A percentile compares a stretch with the other conserved stretches of the same genome.
phyloP scores from a whole-genome alignment of 2,888 invertebrate species.

The Malachius bipustulatus region DNA sequence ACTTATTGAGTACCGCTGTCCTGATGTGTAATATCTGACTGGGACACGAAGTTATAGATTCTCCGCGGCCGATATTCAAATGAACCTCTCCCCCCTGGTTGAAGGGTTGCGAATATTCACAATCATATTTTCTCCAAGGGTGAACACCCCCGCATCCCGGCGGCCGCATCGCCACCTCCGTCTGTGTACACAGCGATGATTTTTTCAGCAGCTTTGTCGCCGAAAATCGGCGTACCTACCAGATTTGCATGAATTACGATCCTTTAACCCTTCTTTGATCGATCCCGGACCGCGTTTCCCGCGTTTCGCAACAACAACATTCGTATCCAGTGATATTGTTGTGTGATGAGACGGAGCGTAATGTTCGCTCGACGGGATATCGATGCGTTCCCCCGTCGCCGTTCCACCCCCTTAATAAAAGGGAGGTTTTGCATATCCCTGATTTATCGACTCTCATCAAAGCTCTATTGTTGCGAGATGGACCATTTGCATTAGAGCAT shows the following conservation, averaged over 20 bases:
- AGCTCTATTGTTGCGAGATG: slow-evolving; percentile 38
- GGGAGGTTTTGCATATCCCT: slow-evolving; percentile 38
- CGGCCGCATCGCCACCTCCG: slow-evolving; percentile 26
- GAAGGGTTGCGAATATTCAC: slow-evolving; percentile 34
- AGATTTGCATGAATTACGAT: slow-evolving; percentile 3
- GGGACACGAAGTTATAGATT: slow-evolving; percentile 28
- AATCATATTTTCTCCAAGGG: slow-evolving; percentile 34
- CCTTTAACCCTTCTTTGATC: too few species aligned
- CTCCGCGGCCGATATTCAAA: slow-evolving; percentile 30
- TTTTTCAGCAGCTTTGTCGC: slow-evolving; percentile 22
- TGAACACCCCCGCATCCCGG: slow-evolving; percentile 28
- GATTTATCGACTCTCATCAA: slow-evolving; percentile 48
- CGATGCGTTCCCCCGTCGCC: slow-evolving; percentile 26
- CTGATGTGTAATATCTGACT: slow-evolving; percentile 30
- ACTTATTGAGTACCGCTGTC: too few species aligned
- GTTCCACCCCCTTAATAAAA: slow-evolving; percentile 32
- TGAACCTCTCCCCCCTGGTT: slow-evolving; percentile 29
- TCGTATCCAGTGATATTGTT: too few species aligned
- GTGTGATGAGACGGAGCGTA: too few species aligned
- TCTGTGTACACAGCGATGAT: slow-evolving; percentile 26
- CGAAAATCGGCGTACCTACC: too few species aligned
- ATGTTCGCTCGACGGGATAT: slow-evolving; percentile 17
- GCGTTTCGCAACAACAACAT: too few species aligned
- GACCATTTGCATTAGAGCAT: slow-evolving; percentile 36
- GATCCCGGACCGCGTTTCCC: too few species aligned